Base-by-base conservation (phyloP, 2,113 vertebrate species). In the Coregonus clupeaformis region DNA sequence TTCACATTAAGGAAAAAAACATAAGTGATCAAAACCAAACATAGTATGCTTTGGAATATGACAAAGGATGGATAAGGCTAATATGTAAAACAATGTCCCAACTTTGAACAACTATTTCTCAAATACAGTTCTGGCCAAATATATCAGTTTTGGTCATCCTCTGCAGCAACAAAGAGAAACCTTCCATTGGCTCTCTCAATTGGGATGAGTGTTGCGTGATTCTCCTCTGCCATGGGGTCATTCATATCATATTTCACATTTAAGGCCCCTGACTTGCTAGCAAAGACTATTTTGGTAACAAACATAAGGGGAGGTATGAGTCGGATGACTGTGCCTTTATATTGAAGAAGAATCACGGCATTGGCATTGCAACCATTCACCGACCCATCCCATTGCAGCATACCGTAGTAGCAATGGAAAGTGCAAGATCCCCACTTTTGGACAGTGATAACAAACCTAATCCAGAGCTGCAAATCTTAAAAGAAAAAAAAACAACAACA, bases 121-220 rank as follows among this genome's bases (percentile, higher is more conserved):
- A 36, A 36, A 36, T 36, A 36, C 32, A 9, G 7, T 36, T 36
- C 32, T 0, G 32, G 32, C 1, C 7, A 36, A 36, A 36, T 36
- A 36, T 36, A n/a, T n/a, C 92, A 94, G 82, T 94, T 94, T 77
- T 1, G 88, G 78, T 95, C 94, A 42, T 94, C 93, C 80, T 91
- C 81, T 30, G 91, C 91, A 47, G 91, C 91, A 24, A 94, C 86
- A 79, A 94, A 93, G 69, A 95, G 84, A 72, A 95, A 91, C 52
- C 1, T 77, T 5, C 94, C 86, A 14, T 91, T 77, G 0, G 93
- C 92, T 30, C 79, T 91, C 76, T 94, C 93, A 72, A 94, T 13
- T 32, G 93, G 93, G 77, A 94, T 93, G 6, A 94, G 72, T 73
- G 90, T 88, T 66, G 86, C 83, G 45, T 59, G 42, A 72, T 87